Evolutionary conservation across 2,113 vertebrate species (phyloP).

Genomic region (Columba janthina): DNA sequence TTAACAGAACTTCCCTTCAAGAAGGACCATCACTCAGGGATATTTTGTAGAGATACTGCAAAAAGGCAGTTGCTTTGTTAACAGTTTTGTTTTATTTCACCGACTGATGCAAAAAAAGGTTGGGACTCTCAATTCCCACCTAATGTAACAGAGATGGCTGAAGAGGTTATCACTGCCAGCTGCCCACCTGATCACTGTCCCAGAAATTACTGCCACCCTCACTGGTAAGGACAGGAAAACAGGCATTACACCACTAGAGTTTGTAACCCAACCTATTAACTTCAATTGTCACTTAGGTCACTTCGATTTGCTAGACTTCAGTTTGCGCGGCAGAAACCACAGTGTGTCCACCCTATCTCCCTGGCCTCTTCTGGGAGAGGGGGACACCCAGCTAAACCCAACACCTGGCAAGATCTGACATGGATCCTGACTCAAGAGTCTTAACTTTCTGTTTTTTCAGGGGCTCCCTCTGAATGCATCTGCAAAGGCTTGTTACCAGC

Average conservation of each 20-base stretch:
- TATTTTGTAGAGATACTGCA: background rate
- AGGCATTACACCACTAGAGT: background rate
- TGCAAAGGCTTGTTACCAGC: background rate
- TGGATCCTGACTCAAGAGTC: rapidly evolving
- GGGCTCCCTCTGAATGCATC: background rate
- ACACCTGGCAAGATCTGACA: background rate
- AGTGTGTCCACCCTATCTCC: rapidly evolving
- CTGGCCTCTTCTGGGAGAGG: background rate
- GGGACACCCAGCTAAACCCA: background rate
- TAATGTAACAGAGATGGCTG: background rate
- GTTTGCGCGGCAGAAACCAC: background rate
- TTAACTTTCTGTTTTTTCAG: background rate
- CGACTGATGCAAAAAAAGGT: background rate
- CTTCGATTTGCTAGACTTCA: background rate
- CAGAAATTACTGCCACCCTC: background rate
- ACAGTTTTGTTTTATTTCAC: background rate
- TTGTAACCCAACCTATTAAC: background rate
- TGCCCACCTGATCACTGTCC: background rate
- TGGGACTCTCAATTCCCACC: background rate
- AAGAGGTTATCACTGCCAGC: background rate
- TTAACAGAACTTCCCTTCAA: background rate
- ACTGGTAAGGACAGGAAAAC: background rate
- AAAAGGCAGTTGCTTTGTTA: background rate
- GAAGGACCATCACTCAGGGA: background rate
- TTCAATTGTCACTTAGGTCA: background rate